Evolutionary conservation across 2,113 vertebrate genomes (phyloP).

Genomic region (Sander lucioperca): DNA sequence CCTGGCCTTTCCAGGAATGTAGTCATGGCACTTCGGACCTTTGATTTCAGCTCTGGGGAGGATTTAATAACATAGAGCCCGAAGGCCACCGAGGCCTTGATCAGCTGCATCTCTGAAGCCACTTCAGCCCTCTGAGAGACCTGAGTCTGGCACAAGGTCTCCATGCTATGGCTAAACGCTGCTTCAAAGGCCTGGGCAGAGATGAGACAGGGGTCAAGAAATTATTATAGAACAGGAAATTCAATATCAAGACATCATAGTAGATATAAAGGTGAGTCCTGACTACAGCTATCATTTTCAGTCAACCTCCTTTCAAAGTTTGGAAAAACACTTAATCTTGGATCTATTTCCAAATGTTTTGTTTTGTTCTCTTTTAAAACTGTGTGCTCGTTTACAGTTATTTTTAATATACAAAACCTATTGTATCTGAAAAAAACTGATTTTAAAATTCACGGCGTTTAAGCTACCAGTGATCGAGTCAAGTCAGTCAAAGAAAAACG

Average conservation of each 20-base stretch:
- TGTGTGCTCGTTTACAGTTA: neutral
- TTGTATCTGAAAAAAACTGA: neutral
- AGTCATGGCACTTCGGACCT: conserved; percentile 25
- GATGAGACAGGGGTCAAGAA: neutral
- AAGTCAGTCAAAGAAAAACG: too few species aligned
- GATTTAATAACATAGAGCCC: conserved; percentile 65
- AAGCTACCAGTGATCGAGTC: too few species aligned
- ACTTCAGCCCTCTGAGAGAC: conserved; percentile 52
- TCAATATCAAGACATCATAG: neutral
- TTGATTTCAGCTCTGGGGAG: conserved; percentile 59
- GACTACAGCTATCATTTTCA: neutral
- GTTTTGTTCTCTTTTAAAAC: neutral
- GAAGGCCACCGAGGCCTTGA: conserved; percentile 63
- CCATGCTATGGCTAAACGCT: conserved; percentile 59
- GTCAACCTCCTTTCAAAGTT: too few species aligned
- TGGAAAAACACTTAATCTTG: too few species aligned
- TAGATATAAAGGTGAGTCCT: neutral
- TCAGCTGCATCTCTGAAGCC: conserved; percentile 75
- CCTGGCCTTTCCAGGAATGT: conserved; percentile 60
- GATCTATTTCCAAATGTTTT: neutral
- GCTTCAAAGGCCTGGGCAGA: conserved; percentile 50
- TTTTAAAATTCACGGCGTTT: neutral
- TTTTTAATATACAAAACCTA: neutral
- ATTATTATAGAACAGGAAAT: neutral
- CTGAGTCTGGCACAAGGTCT: conserved; percentile 49